These are phyloP conservation scores for Delichon dasypus DNA, from an alignment of 2,797 vertebrate species.

Conservation along the genomic window DNA sequence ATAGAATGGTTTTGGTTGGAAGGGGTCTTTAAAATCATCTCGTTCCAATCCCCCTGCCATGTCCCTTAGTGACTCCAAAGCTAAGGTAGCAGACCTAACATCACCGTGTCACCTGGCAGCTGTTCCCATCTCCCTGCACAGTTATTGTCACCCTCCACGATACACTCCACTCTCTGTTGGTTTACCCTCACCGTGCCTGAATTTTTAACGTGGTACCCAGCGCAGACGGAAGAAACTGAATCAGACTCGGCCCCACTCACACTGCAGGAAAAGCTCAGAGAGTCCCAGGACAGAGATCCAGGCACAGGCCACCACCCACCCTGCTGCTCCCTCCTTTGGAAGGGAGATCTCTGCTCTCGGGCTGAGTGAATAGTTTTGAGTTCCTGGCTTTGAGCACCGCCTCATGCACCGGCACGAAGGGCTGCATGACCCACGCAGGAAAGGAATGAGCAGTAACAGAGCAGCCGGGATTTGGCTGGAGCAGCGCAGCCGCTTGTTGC, in stretches of 20 bases:
- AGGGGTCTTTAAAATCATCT: background rate
- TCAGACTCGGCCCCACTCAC: background rate
- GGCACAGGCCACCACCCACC: background rate
- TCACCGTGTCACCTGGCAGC: background rate
- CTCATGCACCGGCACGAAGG: background rate
- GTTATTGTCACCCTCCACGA: background rate
- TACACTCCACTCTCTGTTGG: background rate
- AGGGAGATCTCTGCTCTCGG: rapidly evolving
- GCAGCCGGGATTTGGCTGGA: background rate
- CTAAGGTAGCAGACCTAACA: background rate
- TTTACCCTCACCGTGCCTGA: background rate
- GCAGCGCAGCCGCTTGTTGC: rapidly evolving
- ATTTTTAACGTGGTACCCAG: background rate
- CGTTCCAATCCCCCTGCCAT: rapidly evolving
- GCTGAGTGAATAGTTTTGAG: rapidly evolving
- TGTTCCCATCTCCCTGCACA: background rate
- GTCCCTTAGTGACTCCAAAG: background rate
- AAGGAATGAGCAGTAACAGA: background rate
- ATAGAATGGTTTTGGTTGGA: background rate
- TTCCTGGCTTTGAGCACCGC: background rate
- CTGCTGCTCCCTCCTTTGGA: background rate
- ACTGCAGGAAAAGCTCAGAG: background rate
- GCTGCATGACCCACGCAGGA: background rate
- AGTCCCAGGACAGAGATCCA: background rate
- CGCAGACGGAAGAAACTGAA: rapidly evolving